Conservation (phyloP, 1,140 invertebrate species). For the Drosophila nikananu region DNA sequence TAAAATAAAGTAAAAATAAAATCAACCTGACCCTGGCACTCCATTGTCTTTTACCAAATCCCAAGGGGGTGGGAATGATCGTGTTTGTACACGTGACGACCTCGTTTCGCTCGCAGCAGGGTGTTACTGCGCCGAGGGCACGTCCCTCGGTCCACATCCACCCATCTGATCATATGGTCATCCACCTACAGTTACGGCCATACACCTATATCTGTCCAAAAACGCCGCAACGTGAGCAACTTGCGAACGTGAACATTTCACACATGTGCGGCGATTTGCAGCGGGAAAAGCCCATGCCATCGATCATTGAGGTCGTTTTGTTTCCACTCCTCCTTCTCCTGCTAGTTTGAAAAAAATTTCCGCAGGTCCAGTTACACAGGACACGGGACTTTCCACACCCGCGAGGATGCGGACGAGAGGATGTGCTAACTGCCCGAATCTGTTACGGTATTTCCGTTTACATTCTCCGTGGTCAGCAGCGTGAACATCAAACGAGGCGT, state of each 20-base stretch:
- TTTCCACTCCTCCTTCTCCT: slow-evolving; percentile 6
- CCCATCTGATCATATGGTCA: slow-evolving; percentile 24
- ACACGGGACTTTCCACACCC: slow-evolving; percentile 41
- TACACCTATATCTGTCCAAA: slow-evolving; percentile 2
- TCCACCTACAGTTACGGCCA: slow-evolving; percentile 6
- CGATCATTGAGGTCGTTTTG: slow-evolving; percentile 31
- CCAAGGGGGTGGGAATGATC: slow-evolving; percentile 43
- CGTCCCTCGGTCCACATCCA: slow-evolving; percentile 44
- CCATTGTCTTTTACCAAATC: slow-evolving; percentile 50
- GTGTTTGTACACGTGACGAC: slow-evolving; percentile 80
- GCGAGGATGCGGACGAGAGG: slow-evolving; percentile 8
- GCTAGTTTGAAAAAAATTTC: background rate
- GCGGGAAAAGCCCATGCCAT: slow-evolving; percentile 53
- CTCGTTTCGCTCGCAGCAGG: slow-evolving; percentile 73
- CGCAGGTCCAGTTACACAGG: slow-evolving; percentile 69
- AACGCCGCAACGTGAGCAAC: slow-evolving; percentile 60
- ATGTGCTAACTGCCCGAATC: slow-evolving; percentile 54
- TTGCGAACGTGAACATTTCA: slow-evolving; percentile 62
- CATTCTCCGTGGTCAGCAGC: slow-evolving; percentile 39
- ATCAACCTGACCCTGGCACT: slow-evolving; percentile 72
- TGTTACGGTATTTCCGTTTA: slow-evolving; percentile 76
- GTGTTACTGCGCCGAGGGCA: slow-evolving; percentile 46
- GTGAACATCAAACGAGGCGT: slow-evolving; percentile 73
- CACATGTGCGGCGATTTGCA: slow-evolving; percentile 52
- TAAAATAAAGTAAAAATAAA: slow-evolving; percentile 43